Conservation (phyloP, 2,797 vertebrate genomes). For the Poecilia wingei region DNA sequence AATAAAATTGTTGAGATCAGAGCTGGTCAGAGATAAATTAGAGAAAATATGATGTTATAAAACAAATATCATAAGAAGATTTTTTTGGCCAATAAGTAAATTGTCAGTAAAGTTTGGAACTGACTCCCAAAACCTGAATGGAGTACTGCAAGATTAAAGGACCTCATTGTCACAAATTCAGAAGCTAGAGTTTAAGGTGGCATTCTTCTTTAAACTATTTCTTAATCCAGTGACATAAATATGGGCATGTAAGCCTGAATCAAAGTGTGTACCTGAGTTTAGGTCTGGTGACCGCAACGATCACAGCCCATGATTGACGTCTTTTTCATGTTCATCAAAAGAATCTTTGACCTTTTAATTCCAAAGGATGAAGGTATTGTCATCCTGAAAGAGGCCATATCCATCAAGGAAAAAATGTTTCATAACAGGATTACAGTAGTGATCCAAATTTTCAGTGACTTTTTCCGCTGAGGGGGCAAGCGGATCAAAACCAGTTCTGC, state of each 20-base stretch:
- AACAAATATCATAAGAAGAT: not conserved
- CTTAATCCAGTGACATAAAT: not conserved
- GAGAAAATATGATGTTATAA: not conserved
- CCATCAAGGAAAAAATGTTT: slow-evolving; percentile 4
- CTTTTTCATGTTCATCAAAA: not conserved
- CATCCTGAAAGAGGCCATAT: not conserved
- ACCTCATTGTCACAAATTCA: not conserved
- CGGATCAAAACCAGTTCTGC: not conserved
- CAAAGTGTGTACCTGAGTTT: not conserved
- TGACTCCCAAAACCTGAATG: not conserved
- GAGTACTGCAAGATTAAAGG: not conserved
- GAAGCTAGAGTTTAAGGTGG: not conserved
- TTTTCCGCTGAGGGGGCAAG: not conserved
- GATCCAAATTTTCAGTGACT: not conserved
- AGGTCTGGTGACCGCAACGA: not conserved
- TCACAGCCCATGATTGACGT: not conserved
- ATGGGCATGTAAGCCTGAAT: not conserved
- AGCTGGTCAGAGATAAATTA: not conserved
- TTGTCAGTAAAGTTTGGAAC: not conserved
- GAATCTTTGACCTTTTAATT: too few species aligned
- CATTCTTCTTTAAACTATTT: not conserved
- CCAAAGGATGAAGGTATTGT: not conserved
- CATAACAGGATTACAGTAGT: not conserved
- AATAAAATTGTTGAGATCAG: not conserved
- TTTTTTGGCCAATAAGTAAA: not conserved